A percentile compares a stretch with the other conserved stretches of the same genome.
phyloP scores from a whole-genome alignment of 2,888 invertebrate species.

The Cerastoderma edule region DNA sequence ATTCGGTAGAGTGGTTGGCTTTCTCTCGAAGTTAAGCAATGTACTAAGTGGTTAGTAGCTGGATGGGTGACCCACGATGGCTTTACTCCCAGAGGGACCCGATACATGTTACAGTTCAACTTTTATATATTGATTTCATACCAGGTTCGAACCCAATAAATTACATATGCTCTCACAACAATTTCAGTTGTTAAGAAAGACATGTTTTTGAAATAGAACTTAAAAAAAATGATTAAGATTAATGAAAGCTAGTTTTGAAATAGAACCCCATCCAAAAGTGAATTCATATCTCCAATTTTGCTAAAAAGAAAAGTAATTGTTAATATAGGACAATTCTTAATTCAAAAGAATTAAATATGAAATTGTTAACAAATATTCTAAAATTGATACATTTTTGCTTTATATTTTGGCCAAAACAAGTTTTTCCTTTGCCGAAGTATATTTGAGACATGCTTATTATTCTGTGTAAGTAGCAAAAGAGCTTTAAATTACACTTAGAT shows the following conservation, averaged over 20 bases:
- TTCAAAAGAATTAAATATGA: constrained; percentile 38
- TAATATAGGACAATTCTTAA: constrained; percentile 49
- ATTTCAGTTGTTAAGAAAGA: constrained; percentile 21
- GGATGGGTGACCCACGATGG: too few species aligned
- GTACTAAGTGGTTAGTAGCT: too few species aligned
- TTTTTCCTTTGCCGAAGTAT: constrained; percentile 55
- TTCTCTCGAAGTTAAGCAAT: too few species aligned
- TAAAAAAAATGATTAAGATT: constrained; percentile 23
- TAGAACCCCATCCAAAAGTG: constrained; percentile 19
- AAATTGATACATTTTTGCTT: constrained; percentile 58
- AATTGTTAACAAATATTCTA: constrained; percentile 59
- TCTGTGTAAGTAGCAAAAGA: constrained; percentile 46
- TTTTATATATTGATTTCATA: constrained; percentile 17
- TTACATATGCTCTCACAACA: not conserved
- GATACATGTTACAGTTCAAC: too few species aligned
- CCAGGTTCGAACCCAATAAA: not conserved
- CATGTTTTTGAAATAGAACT: constrained; percentile 30
- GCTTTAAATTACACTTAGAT: constrained; percentile 40
- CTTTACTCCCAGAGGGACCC: too few species aligned
- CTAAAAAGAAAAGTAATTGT: constrained; percentile 44
- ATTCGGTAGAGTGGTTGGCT: too few species aligned
- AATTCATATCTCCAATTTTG: constrained; percentile 53
- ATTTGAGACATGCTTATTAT: constrained; percentile 57
- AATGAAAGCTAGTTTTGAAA: constrained; percentile 33
- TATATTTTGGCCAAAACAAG: constrained; percentile 37